Conservation (phyloP, 2,113 vertebrate species). For the Strix uralensis region DNA sequence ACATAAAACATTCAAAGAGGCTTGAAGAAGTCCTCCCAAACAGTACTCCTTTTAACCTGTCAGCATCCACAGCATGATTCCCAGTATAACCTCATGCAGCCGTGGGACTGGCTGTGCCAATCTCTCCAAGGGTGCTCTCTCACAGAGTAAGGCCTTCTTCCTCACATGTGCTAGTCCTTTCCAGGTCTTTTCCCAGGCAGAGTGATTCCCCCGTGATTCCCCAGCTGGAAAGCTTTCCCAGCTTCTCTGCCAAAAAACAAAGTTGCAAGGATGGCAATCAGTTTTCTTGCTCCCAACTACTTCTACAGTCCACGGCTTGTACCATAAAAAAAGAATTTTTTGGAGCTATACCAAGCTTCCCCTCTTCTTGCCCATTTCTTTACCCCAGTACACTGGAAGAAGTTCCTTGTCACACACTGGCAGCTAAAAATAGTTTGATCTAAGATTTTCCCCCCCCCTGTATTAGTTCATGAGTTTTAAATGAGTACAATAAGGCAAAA, state of each 20-base stretch:
- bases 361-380: background rate
- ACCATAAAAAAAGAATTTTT: background rate
- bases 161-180: background rate
- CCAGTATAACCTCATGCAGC: background rate
- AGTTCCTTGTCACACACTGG: background rate
- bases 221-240: background rate
- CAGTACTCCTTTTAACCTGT: background rate
- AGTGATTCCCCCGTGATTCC: background rate
- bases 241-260: background rate
- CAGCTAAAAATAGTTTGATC: background rate
- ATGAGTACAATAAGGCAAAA: background rate
- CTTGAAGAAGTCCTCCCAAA: background rate
- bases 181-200: background rate
- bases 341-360: background rate
- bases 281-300: background rate
- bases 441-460: accelerated
- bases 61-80: background rate
- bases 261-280: background rate
- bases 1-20: background rate
- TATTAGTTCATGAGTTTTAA: background rate
- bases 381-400: background rate
- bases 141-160: background rate
- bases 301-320: background rate
- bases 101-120: background rate
- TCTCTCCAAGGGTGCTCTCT: background rate